phyloP scores from a whole-genome alignment of 2,888 invertebrate genomes.

The Lamproptera curius region DNA sequence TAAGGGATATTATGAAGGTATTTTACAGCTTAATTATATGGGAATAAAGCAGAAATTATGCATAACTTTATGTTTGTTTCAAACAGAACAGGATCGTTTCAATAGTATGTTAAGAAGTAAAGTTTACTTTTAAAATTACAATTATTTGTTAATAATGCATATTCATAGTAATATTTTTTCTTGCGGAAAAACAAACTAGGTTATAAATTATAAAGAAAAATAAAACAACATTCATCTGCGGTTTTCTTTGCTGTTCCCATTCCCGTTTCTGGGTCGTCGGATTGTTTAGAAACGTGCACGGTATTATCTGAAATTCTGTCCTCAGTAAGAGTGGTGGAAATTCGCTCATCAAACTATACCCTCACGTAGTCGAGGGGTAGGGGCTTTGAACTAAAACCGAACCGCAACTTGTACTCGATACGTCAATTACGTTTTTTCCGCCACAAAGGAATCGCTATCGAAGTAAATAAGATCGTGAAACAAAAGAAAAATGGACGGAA shows the following conservation, averaged over 20 bases:
- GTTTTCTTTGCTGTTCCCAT: conserved; percentile 1
- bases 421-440: conserved; percentile 12
- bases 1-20: too few relatives aligned
- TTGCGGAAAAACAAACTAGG: neutral
- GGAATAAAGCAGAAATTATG: too few relatives aligned
- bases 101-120: too few relatives aligned
- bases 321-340: conserved; percentile 8
- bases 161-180: too few relatives aligned
- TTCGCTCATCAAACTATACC: conserved; percentile 3
- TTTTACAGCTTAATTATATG: too few relatives aligned
- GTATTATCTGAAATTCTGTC: conserved; percentile 13
- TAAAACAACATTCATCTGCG: neutral
- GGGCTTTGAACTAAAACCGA: conserved; percentile 2
- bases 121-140: too few relatives aligned
- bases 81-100: too few relatives aligned
- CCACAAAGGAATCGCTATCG: neutral
- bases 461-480: too few relatives aligned
- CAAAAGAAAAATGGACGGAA: too few relatives aligned
- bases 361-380: conserved; percentile 17
- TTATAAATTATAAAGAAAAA: neutral
- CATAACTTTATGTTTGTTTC: too few relatives aligned
- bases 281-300: conserved; percentile 6
- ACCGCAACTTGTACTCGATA: conserved; percentile 2
- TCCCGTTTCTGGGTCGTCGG: conserved; percentile 6
- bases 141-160: too few relatives aligned